phyloP scores from a whole-genome alignment of 2,888 invertebrate genomes.

The Hartigia nigra region DNA sequence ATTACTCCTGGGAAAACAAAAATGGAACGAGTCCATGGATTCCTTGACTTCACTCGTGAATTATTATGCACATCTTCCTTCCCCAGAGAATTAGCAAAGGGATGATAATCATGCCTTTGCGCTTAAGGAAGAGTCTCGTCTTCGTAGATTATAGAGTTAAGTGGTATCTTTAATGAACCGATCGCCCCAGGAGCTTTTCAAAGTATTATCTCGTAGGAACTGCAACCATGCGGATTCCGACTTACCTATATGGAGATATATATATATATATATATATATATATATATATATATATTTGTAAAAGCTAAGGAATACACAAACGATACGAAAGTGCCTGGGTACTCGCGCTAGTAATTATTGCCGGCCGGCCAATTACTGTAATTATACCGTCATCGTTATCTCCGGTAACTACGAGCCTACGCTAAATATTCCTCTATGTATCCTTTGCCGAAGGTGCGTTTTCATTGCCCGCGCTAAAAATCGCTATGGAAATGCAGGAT shows the following conservation, averaged over 20 bases:
- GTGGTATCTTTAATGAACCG: conserved; percentile 27
- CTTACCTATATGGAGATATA: not conserved
- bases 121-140: not conserved
- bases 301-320: conserved; percentile 6
- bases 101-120: not conserved
- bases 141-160: conserved; percentile 16
- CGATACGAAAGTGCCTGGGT: conserved; percentile 10
- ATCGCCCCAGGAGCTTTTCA: conserved; percentile 19
- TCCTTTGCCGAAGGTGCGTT: conserved; percentile 29
- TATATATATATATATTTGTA: not conserved
- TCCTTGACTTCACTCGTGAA: not conserved
- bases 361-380: conserved; percentile 48
- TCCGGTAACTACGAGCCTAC: conserved; percentile 14
- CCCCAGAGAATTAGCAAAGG: not conserved
- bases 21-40: not conserved
- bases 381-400: conserved; percentile 53
- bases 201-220: not conserved
- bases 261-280: too few relatives aligned
- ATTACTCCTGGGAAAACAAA: not conserved
- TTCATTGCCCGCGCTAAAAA: conserved; percentile 19
- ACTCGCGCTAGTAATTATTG: conserved; percentile 40
- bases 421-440: not conserved
- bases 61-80: not conserved
- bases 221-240: not conserved
- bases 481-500: conserved; percentile 27